Conservation (phyloP, 1,140 invertebrate species). For the Caenorhabditis briggsae region DNA sequence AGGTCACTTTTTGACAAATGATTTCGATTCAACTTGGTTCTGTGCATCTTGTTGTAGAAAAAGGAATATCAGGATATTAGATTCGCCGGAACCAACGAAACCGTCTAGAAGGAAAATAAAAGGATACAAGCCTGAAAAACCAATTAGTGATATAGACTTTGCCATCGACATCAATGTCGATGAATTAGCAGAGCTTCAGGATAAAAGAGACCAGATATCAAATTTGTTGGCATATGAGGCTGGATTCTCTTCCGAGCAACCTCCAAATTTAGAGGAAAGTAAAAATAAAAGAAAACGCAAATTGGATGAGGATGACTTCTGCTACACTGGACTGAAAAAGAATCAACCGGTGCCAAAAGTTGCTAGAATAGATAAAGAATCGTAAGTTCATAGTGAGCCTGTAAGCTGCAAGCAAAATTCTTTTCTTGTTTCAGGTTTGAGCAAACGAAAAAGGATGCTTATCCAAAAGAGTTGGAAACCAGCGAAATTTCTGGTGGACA, state of each 20-base stretch:
- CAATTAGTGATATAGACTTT: too few relatives aligned
- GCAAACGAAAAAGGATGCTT: not conserved
- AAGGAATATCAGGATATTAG: not conserved
- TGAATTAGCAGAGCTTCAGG: not conserved
- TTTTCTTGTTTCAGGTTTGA: not conserved
- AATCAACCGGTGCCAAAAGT: too few relatives aligned
- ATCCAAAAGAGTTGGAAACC: not conserved
- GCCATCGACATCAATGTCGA: not conserved
- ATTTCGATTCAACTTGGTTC: constrained; percentile 6
- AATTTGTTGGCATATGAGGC: not conserved
- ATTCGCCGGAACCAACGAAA: not conserved
- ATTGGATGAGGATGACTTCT: not conserved
- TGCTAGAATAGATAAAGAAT: not conserved
- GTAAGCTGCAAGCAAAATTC: not conserved
- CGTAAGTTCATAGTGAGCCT: not conserved
- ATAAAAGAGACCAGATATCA: not conserved
- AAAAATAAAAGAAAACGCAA: not conserved
- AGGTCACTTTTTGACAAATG: constrained; percentile 7
- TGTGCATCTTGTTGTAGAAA: not conserved
- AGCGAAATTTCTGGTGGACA: not conserved
- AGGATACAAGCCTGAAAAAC: too few relatives aligned
- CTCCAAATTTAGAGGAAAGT: too few relatives aligned
- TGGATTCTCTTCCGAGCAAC: not conserved
- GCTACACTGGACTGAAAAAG: too few relatives aligned
- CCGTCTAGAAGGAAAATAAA: not conserved